Conservation (phyloP, 2,797 vertebrate genomes). For the Hemitrygon akajei region DNA sequence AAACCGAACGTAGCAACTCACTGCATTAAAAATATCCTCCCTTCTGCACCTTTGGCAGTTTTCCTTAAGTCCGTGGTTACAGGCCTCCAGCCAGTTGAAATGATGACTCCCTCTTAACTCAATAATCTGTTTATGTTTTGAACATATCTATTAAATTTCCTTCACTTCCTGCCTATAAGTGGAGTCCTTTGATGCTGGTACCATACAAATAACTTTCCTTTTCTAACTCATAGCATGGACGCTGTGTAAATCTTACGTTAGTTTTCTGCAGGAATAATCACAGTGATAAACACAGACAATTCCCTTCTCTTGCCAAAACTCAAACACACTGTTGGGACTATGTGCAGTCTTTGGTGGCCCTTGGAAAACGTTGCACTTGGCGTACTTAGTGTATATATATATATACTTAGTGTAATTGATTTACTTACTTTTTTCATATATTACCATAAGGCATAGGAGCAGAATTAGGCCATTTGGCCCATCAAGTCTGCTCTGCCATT, state of each 20-base stretch:
- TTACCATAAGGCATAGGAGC: too few relatives aligned
- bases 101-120: neutral
- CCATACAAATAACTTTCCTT: neutral
- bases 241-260: neutral
- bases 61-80: neutral
- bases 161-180: neutral
- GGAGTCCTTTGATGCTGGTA: neutral
- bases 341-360: too few relatives aligned
- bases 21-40: neutral
- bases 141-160: neutral
- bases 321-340: neutral
- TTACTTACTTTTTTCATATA: too few relatives aligned
- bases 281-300: neutral
- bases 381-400: too few relatives aligned
- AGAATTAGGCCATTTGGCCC: too few relatives aligned
- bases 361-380: too few relatives aligned
- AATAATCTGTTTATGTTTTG: neutral
- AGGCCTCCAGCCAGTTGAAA: neutral
- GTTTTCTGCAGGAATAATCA: neutral
- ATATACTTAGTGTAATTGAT: too few relatives aligned
- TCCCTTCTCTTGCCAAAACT: neutral
- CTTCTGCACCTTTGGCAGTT: neutral
- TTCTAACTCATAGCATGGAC: neutral
- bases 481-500: too few relatives aligned
- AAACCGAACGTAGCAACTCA: neutral